Evolutionary conservation across 2,888 invertebrate species (phyloP), one percentile per base, ranked within the genome.

Genomic region (Mylabris sibirica): DNA sequence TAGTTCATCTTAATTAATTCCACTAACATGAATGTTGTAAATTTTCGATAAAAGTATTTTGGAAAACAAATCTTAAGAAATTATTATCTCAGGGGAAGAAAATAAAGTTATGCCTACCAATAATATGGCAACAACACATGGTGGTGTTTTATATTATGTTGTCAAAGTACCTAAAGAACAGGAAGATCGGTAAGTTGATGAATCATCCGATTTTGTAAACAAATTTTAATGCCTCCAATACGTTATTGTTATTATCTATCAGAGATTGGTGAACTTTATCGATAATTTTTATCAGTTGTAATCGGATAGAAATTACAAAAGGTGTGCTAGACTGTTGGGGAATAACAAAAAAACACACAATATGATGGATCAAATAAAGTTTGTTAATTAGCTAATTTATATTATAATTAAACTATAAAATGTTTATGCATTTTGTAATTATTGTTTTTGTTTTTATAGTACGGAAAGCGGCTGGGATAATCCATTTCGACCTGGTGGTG

Each of bases 401-500:
- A 8, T 12, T 24, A 24, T 53, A 53, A 24, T 24, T 53, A n/a
- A 17, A 20, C 20, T 12, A 24, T 20, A 20, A 49, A 49, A 49
- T 8, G 2, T 22, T 11, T 20, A 22, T 20, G 9, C 20, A 20
- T 49, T 20, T n/a, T 49, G 0, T 2, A 8, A 3, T 41, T 14
- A 1, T n/a, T n/a, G n/a, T n/a, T 41, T 4, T 49, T 22, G 2
- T 24, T 24, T 2, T 24, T 87, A 17, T 89, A 98, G 97, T 87
- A 93, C 94, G 85, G 97, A 97, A 84, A 97, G 96, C 83, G 96
- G 96, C 75, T 96, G 97, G 93, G 98, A 98, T 86, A 98, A 98
- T 86, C 98, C 98, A 68, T 98, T 98, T 89, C 92, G 97, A 83
- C 97, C 97, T 34, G 98, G 97, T 81, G 97, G 98, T 71, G 97